Evolutionary conservation across 2,113 vertebrate genomes (phyloP).

Genomic region (Malurus elegans): DNA sequence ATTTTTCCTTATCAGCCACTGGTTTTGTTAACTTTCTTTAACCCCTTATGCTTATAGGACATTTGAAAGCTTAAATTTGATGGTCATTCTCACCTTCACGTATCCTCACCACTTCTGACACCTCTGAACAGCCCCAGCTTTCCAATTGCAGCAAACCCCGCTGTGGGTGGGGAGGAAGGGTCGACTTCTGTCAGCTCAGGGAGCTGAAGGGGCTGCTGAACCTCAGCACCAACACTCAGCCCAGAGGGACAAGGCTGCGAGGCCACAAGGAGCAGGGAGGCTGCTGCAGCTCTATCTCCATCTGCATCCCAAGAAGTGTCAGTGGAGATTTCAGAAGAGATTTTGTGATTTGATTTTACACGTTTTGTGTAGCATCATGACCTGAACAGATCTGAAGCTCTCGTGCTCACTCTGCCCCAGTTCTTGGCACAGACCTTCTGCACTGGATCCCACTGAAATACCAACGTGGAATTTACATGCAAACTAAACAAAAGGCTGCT

Average conservation of each 20-base stretch:
- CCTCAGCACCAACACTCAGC: background rate
- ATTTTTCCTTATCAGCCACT: background rate
- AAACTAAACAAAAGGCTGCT: background rate
- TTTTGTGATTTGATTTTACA: no score
- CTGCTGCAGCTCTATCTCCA: background rate
- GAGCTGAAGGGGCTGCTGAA: background rate
- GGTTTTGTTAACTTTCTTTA: background rate
- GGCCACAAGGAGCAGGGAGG: background rate
- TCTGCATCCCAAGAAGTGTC: background rate
- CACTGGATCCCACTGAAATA: background rate
- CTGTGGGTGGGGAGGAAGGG: background rate
- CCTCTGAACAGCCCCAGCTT: background rate
- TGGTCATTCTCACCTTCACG: background rate
- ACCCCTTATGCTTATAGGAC: background rate
- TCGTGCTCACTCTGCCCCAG: background rate
- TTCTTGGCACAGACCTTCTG: background rate
- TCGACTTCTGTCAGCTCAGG: rapidly evolving
- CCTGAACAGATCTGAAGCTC: background rate
- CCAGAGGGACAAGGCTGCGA: background rate
- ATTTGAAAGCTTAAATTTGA: background rate
- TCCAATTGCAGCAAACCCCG: background rate
- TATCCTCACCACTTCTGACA: background rate
- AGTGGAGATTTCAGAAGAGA: background rate
- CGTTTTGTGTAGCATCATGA: background rate
- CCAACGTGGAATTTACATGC: background rate